Evolutionary conservation across 1,140 invertebrate genomes (phyloP).

Genomic region (Drosophila cardini): DNA sequence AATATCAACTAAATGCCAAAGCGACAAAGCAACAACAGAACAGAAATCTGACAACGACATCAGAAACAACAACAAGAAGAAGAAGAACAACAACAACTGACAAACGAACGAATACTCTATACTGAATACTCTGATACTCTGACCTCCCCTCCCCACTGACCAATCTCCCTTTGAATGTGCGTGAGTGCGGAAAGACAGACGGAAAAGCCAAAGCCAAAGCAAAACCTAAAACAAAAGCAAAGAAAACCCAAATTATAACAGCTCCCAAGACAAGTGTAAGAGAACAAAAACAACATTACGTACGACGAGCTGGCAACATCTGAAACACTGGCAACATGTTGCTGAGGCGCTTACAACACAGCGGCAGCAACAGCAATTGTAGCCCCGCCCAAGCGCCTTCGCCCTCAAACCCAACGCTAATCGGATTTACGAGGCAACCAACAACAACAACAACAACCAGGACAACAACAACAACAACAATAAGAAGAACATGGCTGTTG

Average conservation of each 20-base stretch:
- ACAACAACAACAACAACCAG: slow-evolving; percentile 31
- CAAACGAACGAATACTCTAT: slow-evolving; percentile 29
- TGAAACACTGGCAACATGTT: slow-evolving; percentile 53
- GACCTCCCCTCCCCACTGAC: not conserved
- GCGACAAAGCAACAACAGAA: slow-evolving; percentile 46
- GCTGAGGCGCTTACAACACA: slow-evolving; percentile 57
- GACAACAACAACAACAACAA: slow-evolving; percentile 27
- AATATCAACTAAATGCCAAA: slow-evolving; percentile 64
- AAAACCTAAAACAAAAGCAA: slow-evolving; percentile 18
- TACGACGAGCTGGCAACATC: slow-evolving; percentile 50
- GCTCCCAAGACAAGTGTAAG: slow-evolving; percentile 21
- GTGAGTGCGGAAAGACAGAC: slow-evolving; percentile 32
- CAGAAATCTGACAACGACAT: slow-evolving; percentile 39
- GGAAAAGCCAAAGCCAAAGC: slow-evolving; percentile 15
- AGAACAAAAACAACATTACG: slow-evolving; percentile 39
- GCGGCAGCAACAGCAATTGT: slow-evolving; percentile 35
- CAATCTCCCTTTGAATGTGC: slow-evolving; percentile 37
- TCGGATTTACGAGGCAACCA: slow-evolving; percentile 48
- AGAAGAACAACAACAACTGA: slow-evolving; percentile 41
- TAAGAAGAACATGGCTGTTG: slow-evolving; percentile 39
- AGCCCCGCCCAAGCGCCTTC: slow-evolving; percentile 10
- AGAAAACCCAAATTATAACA: slow-evolving; percentile 37
- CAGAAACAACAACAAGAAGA: slow-evolving; percentile 4
- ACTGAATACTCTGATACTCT: not conserved
- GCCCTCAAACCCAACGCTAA: slow-evolving; percentile 35